Evolutionary conservation across 2,888 invertebrate genomes (phyloP), one percentile per base, ranked within the genome.

Genomic region (Lysandra coridon): DNA sequence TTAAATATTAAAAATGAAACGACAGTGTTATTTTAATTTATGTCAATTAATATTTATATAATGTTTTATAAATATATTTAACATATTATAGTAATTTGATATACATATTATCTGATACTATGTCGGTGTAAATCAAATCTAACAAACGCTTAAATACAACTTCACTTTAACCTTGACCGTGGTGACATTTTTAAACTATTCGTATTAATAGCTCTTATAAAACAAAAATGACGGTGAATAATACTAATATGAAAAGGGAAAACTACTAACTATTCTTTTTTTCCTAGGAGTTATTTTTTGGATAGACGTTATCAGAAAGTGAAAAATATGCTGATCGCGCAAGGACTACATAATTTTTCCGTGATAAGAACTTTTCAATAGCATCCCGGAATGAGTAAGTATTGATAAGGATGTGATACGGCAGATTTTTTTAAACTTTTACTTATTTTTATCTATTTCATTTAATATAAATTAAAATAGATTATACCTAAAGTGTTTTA

Each of bases 161-260:
- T 75, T 53, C 14, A 75, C 40, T 76, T 33, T 57, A 30, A 7
- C 76, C 76, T 76, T 76, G 57, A 57, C 57, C 53, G 12, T 76
- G 7, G 53, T 2, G 53, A 53, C 30, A 76, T 76, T 76, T 33
- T 69, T 14, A 33, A 33, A 69, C 12, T 69, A 69, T 69, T 69
- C 14, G 14, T 64, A 10, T 69, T 69, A 33, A 69, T 33, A 69
- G 64, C 17, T 1, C 57, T 57, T 3, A 14, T 57, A 17, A 14
- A 57, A 57, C 57, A 57, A 57, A 57, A 14, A 53, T 3, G 17
- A 57, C 17, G 4, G 2, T 49, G n/a, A 60, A 60, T n/a, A 60
- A 60, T 60, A 57, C 6, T n/a, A n/a, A n/a, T n/a, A 60, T 10
- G 23, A 62, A 62, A 23, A 62, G 62, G n/a, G 62, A 62, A 62